Conservation (phyloP, 2,113 vertebrate species). For the Halcyon senegalensis region DNA sequence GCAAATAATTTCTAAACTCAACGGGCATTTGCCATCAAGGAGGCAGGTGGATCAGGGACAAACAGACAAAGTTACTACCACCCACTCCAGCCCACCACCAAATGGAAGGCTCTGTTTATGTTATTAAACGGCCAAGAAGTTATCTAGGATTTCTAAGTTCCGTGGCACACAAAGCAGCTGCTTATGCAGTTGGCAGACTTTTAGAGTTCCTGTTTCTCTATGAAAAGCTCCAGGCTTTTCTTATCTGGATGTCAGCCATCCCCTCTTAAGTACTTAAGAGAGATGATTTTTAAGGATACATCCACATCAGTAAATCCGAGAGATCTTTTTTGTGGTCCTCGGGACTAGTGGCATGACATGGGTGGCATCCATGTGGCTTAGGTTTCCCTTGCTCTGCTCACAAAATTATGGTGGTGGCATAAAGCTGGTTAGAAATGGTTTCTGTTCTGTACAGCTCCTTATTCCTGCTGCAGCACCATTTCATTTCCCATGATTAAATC, state of each 20-base stretch:
- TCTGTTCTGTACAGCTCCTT: not conserved
- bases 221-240: not conserved
- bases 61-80: not conserved
- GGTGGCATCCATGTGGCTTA: not conserved
- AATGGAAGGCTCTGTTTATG: not conserved
- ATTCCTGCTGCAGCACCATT: not conserved
- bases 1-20: not conserved
- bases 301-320: not conserved
- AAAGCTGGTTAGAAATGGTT: not conserved
- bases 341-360: not conserved
- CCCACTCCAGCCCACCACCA: no score
- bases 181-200: not conserved
- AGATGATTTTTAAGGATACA: not conserved
- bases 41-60: not conserved
- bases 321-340: not conserved
- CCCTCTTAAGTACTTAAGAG: not conserved
- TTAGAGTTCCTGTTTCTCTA: constrained; percentile 1
- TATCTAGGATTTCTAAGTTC: not conserved
- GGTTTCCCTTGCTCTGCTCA: not conserved
- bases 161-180: not conserved
- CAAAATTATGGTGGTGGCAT: fast-evolving
- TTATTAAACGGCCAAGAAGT: not conserved
- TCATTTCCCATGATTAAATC: not conserved
- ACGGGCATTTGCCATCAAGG: not conserved
- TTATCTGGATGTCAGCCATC: not conserved